Conservation (phyloP, 2,888 invertebrate species). For the Mesorhabditis spiculigera region DNA sequence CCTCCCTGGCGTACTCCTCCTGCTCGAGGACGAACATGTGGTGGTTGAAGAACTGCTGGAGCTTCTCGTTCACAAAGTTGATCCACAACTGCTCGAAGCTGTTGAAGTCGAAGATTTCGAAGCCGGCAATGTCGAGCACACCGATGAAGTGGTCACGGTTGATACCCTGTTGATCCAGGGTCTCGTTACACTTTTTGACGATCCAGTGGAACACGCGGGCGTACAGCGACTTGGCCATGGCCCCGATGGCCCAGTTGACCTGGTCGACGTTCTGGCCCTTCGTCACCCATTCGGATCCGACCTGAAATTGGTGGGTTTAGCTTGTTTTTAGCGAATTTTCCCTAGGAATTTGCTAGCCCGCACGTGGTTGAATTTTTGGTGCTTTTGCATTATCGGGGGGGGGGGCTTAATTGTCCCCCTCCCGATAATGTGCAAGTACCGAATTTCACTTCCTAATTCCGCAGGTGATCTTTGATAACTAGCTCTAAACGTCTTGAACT, state of each 20-base stretch:
- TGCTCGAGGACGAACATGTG: conserved; percentile 66
- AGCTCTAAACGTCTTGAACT: too few relatives aligned
- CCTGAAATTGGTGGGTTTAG: conserved; percentile 10
- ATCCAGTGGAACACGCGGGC: conserved; percentile 72
- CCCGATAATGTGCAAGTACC: too few relatives aligned
- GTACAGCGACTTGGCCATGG: conserved; percentile 63
- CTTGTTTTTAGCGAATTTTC: neutral
- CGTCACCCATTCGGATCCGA: conserved; percentile 63
- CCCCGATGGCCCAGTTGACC: conserved; percentile 59
- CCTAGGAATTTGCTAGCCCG: too few relatives aligned
- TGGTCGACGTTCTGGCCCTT: conserved; percentile 64
- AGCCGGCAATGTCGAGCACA: conserved; percentile 64
- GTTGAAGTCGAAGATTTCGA: conserved; percentile 65
- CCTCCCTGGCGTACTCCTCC: conserved; percentile 60
- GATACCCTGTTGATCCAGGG: conserved; percentile 65
- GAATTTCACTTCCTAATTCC: too few relatives aligned
- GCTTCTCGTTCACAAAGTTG: conserved; percentile 65
- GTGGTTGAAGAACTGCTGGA: conserved; percentile 66
- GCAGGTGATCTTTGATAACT: too few relatives aligned
- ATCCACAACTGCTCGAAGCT: conserved; percentile 65
- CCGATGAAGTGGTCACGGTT: conserved; percentile 56
- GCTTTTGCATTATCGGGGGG: too few relatives aligned
- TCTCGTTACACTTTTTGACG: conserved; percentile 99
- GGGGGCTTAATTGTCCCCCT: too few relatives aligned
- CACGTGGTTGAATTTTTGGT: too few relatives aligned